A percentile compares a stretch with the other conserved stretches of the same genome.
These are phyloP conservation scores for Aphyosemion australe DNA, from an alignment of 2,113 vertebrate species.

Conservation along the genomic window DNA sequence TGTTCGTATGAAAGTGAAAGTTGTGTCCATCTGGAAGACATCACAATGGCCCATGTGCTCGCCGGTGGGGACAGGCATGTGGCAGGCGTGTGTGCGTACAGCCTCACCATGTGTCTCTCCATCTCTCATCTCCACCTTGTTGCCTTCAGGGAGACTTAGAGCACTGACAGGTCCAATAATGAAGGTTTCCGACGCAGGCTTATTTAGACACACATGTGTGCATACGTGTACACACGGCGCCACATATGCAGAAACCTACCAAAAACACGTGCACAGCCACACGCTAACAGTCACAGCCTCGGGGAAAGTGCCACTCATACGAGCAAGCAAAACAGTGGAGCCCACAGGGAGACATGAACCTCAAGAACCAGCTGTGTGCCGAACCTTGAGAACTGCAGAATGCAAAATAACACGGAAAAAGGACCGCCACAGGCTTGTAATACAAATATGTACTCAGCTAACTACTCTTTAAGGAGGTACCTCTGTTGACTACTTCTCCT, in stretches of 20 bases:
- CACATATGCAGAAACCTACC: conserved; percentile 37
- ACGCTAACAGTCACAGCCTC: conserved; percentile 66
- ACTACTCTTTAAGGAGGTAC: conserved; percentile 49
- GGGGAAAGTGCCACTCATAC: conserved; percentile 72
- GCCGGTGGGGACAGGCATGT: conserved; percentile 66
- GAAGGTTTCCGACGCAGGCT: conserved; percentile 64
- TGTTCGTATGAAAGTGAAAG: conserved; percentile 62
- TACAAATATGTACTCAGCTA: conserved; percentile 70
- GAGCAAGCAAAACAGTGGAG: conserved; percentile 59
- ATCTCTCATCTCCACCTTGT: conserved; percentile 69
- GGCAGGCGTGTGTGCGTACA: conserved; percentile 55
- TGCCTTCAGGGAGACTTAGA: conserved; percentile 64
- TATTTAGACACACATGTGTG: conserved; percentile 43
- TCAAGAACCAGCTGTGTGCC: conserved; percentile 71
- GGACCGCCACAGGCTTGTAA: conserved; percentile 61
- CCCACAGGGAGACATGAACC: conserved; percentile 73
- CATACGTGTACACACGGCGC: conserved; percentile 15
- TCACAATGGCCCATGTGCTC: conserved; percentile 64
- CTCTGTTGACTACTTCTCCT: conserved; percentile 50
- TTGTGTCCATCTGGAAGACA: conserved; percentile 76
- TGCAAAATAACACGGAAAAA: conserved; percentile 54
- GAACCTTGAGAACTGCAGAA: conserved; percentile 64
- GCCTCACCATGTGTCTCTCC: conserved; percentile 50
- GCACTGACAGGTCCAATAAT: conserved; percentile 75
- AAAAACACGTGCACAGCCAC: conserved; percentile 32